phyloP scores from a whole-genome alignment of 2,113 vertebrate species.

The Poeciliopsis retropinna region DNA sequence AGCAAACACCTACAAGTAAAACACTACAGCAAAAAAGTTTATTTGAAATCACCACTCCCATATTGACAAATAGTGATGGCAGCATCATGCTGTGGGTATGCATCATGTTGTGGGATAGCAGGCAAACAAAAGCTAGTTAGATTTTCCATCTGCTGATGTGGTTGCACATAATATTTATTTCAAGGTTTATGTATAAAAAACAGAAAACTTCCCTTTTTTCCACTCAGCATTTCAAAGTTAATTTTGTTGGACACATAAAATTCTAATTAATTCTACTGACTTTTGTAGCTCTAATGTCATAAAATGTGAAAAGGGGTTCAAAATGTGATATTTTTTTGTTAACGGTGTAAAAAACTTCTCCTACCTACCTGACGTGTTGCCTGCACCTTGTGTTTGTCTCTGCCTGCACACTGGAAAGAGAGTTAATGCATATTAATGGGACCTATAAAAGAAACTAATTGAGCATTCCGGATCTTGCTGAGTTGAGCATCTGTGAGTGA shows the following conservation, averaged over 20 bases:
- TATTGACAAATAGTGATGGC: background rate
- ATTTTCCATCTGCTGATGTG: too few relatives aligned
- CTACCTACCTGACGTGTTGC: slow-evolving; percentile 55
- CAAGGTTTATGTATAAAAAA: background rate
- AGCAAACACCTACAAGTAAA: background rate
- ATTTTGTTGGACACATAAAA: background rate
- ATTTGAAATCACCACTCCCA: background rate
- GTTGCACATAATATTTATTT: background rate
- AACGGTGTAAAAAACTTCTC: slow-evolving; percentile 16
- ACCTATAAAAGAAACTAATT: slow-evolving; percentile 91
- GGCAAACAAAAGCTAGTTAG: background rate
- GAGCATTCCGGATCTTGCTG: slow-evolving; percentile 96
- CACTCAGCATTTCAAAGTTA: background rate
- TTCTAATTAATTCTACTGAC: background rate
- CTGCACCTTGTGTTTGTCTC: slow-evolving; percentile 62
- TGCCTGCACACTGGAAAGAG: slow-evolving; percentile 57
- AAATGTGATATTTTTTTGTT: background rate
- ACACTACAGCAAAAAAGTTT: background rate
- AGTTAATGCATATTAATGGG: slow-evolving; percentile 84
- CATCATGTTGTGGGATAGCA: background rate
- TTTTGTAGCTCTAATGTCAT: background rate
- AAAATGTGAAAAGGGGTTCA: background rate
- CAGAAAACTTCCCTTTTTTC: background rate
- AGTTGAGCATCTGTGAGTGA: slow-evolving; percentile 96
- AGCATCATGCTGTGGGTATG: too few relatives aligned